Conservation (phyloP, 2,888 invertebrate genomes). For the Heliconius ismenius region DNA sequence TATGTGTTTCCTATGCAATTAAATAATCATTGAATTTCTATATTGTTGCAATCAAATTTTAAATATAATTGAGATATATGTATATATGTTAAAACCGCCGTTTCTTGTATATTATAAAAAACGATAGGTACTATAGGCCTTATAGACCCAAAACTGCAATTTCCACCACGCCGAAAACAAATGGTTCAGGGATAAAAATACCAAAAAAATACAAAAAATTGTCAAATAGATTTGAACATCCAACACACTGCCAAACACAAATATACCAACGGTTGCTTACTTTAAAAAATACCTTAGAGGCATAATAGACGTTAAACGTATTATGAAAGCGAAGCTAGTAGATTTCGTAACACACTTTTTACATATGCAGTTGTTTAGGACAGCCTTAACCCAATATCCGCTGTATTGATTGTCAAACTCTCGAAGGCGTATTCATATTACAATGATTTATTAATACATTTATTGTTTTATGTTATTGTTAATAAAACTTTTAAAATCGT, state of each 20-base stretch:
- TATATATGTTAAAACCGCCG: background rate
- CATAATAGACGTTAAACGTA: slow-evolving; percentile 3
- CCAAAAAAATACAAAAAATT: background rate
- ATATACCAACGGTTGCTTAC: background rate
- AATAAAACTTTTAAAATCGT: background rate
- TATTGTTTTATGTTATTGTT: background rate
- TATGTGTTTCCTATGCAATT: background rate
- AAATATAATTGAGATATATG: background rate
- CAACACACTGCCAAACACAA: background rate
- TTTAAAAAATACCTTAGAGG: background rate
- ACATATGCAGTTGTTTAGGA: slow-evolving; percentile 24
- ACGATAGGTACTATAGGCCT: too few species aligned
- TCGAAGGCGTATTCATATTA: slow-evolving; percentile 2
- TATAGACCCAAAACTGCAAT: too few species aligned
- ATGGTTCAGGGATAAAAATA: too few species aligned
- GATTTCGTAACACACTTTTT: slow-evolving; percentile 18
- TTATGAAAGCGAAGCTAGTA: slow-evolving; percentile 16
- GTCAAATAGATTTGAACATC: background rate
- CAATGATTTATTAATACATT: background rate
- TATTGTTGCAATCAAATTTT: background rate
- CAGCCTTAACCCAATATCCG: slow-evolving; percentile 23
- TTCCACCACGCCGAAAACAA: too few species aligned
- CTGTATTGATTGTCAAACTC: slow-evolving; percentile 16
- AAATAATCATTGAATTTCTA: background rate
- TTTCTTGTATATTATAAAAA: too few species aligned